These are phyloP conservation scores for Plagodis pulveraria DNA, from an alignment of 2,888 invertebrate genomes.

Conservation along the genomic window DNA sequence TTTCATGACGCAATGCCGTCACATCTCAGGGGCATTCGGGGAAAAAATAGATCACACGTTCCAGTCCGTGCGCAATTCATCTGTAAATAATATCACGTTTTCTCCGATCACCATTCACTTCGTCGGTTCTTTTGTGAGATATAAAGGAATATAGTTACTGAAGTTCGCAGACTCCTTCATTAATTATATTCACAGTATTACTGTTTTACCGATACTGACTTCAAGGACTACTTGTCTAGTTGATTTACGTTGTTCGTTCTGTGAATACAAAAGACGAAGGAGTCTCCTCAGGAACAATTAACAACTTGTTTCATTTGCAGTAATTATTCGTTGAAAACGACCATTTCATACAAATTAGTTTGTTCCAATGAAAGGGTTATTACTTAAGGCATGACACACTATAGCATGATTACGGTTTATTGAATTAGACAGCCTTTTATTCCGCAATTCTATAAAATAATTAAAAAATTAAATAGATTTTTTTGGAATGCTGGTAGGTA, in stretches of 20 bases:
- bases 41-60: no score
- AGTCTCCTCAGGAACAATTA: conserved; percentile 57
- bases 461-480: no score
- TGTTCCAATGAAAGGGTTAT: conserved; percentile 17
- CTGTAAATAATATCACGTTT: no score
- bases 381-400: not conserved
- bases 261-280: conserved; percentile 24
- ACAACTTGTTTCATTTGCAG: conserved; percentile 60
- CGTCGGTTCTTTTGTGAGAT: not conserved
- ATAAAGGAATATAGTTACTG: not conserved
- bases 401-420: no score
- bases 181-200: not conserved
- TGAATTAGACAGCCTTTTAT: no score
- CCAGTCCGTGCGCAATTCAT: no score
- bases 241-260: conserved; percentile 5
- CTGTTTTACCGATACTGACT: conserved; percentile 1
- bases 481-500: no score
- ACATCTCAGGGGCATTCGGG: no score
- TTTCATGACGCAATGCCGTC: no score
- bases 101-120: no score
- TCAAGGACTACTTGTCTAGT: conserved; percentile 4
- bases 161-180: not conserved
- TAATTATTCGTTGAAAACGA: conserved; percentile 32
- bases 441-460: no score
- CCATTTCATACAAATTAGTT: conserved; percentile 52